Percentiles rank a stretch among this genome's conserved stretches.
Conservation (phyloP, 1,140 invertebrate species). For the Drosophila yakuba region DNA sequence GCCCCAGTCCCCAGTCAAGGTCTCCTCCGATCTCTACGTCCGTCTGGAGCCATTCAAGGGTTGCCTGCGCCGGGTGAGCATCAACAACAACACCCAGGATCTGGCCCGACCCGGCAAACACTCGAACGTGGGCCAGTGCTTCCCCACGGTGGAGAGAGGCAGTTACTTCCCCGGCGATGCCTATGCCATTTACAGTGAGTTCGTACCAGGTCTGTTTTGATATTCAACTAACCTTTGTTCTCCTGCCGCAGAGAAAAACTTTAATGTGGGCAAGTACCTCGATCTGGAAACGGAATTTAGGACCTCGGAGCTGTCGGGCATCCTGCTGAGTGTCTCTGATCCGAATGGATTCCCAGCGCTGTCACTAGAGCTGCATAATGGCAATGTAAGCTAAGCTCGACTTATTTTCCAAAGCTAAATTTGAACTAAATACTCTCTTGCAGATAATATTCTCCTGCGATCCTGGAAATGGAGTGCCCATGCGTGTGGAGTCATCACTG, state of each 20-base stretch:
- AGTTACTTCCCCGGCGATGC: slow-evolving; percentile 94
- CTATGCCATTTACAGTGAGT: slow-evolving; percentile 92
- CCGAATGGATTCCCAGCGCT: slow-evolving; percentile 88
- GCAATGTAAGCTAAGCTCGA: slow-evolving; percentile 86
- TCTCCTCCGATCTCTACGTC: slow-evolving; percentile 85
- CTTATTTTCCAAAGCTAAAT: background rate
- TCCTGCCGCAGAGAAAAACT: slow-evolving; percentile 87
- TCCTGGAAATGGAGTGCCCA: slow-evolving; percentile 87
- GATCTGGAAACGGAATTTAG: slow-evolving; percentile 93
- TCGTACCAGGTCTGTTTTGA: no score
- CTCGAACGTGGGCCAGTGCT: slow-evolving; percentile 93
- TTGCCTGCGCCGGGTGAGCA: slow-evolving; percentile 90
- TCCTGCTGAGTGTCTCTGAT: slow-evolving; percentile 91
- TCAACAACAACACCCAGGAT: slow-evolving; percentile 91
- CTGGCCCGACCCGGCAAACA: slow-evolving; percentile 89
- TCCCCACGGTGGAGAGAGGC: slow-evolving; percentile 92
- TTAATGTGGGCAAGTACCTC: slow-evolving; percentile 88
- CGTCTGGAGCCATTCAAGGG: slow-evolving; percentile 92
- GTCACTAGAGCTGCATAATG: slow-evolving; percentile 91
- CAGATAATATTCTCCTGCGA: slow-evolving; percentile 90
- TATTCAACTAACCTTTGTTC: background rate
- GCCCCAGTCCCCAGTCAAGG: slow-evolving; percentile 86
- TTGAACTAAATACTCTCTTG: slow-evolving; percentile 3
- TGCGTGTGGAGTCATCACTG: slow-evolving; percentile 87
- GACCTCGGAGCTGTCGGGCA: slow-evolving; percentile 92